Evolutionary conservation across 2,888 invertebrate genomes (phyloP).

Genomic region (Nebria brevicollis): DNA sequence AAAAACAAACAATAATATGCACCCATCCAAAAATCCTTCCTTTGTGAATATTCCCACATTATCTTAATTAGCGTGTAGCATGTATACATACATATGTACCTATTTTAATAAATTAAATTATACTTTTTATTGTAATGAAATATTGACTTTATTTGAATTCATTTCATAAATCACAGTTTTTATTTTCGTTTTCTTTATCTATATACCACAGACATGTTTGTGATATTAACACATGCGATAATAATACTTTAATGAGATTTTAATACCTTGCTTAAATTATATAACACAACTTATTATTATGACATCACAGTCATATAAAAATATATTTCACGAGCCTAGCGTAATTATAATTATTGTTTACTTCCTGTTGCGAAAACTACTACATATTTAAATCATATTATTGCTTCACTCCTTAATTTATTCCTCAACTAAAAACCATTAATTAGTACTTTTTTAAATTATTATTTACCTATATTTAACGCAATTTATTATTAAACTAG

Average conservation of each 20-base stretch:
- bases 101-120: slow-evolving; percentile 45
- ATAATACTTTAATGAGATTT: background rate
- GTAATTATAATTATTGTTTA: background rate
- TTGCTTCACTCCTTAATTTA: too few species aligned
- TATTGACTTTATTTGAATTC: slow-evolving; percentile 24
- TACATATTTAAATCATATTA: too few species aligned
- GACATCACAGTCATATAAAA: background rate
- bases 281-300: background rate
- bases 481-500: too few species aligned
- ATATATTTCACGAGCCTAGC: background rate
- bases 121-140: slow-evolving; percentile 43
- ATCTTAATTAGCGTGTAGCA: slow-evolving; percentile 26
- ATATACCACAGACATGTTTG: background rate
- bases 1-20: background rate
- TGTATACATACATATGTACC: slow-evolving; percentile 41
- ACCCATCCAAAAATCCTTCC: slow-evolving; percentile 11
- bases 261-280: background rate
- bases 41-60: slow-evolving; percentile 41
- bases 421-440: too few species aligned
- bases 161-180: slow-evolving; percentile 39
- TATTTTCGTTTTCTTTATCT: slow-evolving; percentile 9
- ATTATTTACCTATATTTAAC: too few species aligned
- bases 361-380: background rate
- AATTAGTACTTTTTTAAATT: too few species aligned
- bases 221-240: background rate